Evolutionary conservation across 2,113 vertebrate species (phyloP).

Genomic region (Pterocles burchelli): DNA sequence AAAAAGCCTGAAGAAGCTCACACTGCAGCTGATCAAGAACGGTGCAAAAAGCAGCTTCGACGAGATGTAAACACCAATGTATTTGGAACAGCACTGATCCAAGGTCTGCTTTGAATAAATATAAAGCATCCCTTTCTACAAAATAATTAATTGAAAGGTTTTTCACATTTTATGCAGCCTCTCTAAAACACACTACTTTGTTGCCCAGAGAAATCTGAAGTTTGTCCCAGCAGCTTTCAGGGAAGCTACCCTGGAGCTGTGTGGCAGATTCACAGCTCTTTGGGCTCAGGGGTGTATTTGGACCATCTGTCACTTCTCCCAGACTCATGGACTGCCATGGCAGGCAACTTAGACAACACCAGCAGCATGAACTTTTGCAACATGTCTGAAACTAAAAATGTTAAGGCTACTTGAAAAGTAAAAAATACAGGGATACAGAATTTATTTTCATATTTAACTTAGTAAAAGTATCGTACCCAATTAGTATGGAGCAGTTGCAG

Average conservation of each 20-base stretch:
- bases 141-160: neutral
- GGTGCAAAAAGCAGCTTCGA: neutral
- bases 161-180: neutral
- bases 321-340: neutral
- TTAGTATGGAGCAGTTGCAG: neutral
- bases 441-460: neutral
- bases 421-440: neutral
- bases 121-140: neutral
- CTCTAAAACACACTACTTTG: neutral
- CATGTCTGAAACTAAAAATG: neutral
- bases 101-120: neutral
- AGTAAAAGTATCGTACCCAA: neutral
- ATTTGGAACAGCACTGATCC: neutral
- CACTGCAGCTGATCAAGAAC: neutral
- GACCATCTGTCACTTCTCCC: neutral
- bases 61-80: accelerated
- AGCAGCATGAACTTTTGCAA: neutral
- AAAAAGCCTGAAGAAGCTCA: neutral
- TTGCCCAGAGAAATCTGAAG: neutral
- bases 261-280: neutral
- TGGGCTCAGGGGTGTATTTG: neutral
- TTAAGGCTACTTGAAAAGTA: neutral
- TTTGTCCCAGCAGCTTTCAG: neutral
- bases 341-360: neutral
- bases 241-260: neutral